phyloP scores from a whole-genome alignment of 1,140 invertebrate genomes.

The Meloidogyne chitwoodi region DNA sequence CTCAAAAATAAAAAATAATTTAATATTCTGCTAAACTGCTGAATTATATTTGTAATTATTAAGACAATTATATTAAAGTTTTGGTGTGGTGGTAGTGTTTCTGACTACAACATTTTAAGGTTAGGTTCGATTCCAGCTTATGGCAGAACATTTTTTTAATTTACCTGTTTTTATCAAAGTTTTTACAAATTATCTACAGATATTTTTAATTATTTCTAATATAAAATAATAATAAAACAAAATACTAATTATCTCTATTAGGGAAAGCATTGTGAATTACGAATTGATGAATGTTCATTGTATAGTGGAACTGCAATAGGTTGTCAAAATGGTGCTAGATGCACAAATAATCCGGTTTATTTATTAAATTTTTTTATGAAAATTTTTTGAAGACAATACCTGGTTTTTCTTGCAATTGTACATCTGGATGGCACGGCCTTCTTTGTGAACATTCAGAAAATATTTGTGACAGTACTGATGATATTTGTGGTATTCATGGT shows the following conservation, averaged over 20 bases:
- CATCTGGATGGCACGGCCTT: slow-evolving; percentile 47
- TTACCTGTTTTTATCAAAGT: no score
- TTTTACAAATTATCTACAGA: no score
- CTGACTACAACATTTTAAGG: no score
- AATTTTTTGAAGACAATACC: background rate
- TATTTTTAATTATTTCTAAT: no score
- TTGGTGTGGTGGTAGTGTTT: no score
- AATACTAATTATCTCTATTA: background rate
- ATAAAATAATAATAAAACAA: slow-evolving; percentile 2
- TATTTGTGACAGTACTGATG: slow-evolving; percentile 32
- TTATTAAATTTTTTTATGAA: background rate
- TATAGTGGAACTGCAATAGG: slow-evolving; percentile 60
- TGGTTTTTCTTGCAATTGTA: slow-evolving; percentile 47
- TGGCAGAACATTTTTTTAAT: no score
- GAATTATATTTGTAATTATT: no score
- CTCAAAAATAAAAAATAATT: no score
- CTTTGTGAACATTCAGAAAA: slow-evolving; percentile 42
- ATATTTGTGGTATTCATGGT: slow-evolving; percentile 53
- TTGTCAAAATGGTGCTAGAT: slow-evolving; percentile 62
- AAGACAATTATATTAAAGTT: no score
- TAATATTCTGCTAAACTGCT: no score
- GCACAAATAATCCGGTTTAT: slow-evolving; percentile 58
- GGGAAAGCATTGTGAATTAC: slow-evolving; percentile 46
- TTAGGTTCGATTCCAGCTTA: no score
- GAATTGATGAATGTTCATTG: slow-evolving; percentile 52